Percentiles rank a stretch among this genome's conserved stretches.
Evolutionary conservation across 2,888 invertebrate species (phyloP).

Genomic region (Pachydiplax longipennis): DNA sequence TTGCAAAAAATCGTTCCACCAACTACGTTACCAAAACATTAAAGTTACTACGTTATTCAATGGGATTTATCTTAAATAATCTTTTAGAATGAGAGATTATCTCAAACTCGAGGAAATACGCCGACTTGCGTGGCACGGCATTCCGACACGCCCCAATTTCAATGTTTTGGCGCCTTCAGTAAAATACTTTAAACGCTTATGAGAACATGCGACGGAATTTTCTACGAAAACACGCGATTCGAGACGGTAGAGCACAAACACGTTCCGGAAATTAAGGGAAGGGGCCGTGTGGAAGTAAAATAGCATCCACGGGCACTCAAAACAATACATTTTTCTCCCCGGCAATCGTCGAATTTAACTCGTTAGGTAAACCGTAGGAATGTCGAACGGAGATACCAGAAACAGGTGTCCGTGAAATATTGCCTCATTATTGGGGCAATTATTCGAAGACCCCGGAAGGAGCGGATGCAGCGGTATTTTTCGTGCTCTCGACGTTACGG

Average conservation of each 20-base stretch:
- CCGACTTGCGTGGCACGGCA: background rate
- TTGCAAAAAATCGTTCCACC: no score
- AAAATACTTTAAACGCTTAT: background rate
- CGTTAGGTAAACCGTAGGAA: background rate
- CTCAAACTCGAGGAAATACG: background rate
- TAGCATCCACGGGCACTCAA: background rate
- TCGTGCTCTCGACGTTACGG: background rate
- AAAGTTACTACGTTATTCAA: no score
- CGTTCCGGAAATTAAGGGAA: background rate
- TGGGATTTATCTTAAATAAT: no score
- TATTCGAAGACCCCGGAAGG: background rate
- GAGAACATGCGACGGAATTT: background rate
- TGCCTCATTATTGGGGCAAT: background rate
- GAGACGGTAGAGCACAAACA: background rate
- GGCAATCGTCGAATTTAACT: background rate
- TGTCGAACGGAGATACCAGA: background rate
- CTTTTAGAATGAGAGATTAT: no score
- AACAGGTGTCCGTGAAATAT: background rate
- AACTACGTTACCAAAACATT: no score
- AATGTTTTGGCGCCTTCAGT: background rate
- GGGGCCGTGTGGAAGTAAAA: background rate
- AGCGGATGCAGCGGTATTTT: background rate
- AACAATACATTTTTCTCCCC: background rate
- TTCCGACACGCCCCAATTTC: background rate
- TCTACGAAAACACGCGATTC: background rate